Evolutionary conservation across 2,888 invertebrate species (phyloP).

Genomic region (Conchocele bisecta): DNA sequence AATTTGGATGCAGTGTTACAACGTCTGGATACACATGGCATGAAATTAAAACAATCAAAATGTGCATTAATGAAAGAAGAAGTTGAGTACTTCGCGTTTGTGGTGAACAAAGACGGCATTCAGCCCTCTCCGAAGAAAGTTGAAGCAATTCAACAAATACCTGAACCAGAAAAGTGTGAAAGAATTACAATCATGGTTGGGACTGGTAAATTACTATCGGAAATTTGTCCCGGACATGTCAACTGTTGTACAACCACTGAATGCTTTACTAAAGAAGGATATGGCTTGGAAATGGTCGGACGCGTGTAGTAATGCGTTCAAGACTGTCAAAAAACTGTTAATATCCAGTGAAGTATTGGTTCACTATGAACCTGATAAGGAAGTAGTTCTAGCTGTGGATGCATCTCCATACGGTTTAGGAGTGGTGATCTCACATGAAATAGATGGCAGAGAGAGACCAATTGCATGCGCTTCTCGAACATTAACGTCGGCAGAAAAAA

Average conservation of each 20-base stretch:
- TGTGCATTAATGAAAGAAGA: constrained; percentile 12
- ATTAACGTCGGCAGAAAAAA: constrained; percentile 32
- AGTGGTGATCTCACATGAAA: constrained; percentile 66
- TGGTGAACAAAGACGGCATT: constrained; percentile 15
- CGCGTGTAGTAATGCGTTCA: constrained; percentile 12
- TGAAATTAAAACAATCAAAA: constrained; percentile 17
- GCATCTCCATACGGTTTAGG: constrained; percentile 61
- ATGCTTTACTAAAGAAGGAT: constrained; percentile 7
- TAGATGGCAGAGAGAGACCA: constrained; percentile 80
- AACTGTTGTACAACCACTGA: constrained; percentile 11
- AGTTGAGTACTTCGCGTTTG: constrained; percentile 23
- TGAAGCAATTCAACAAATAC: constrained; percentile 3
- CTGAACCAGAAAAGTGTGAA: constrained; percentile 18
- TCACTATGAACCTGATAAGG: constrained; percentile 47
- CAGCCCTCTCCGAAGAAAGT: constrained; percentile 18
- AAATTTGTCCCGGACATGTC: constrained; percentile 36
- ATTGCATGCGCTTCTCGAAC: constrained; percentile 77
- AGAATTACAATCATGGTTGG: constrained; percentile 17
- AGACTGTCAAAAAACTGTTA: constrained; percentile 14
- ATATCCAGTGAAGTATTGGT: constrained; percentile 24
- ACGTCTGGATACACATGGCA: constrained; percentile 12
- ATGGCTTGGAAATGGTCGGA: constrained; percentile 22
- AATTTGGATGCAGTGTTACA: constrained; percentile 17
- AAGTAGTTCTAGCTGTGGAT: constrained; percentile 53
- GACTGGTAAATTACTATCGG: constrained; percentile 23